Evolutionary conservation across 2,797 vertebrate genomes (phyloP).

Genomic region (Typhlichthys subterraneus): DNA sequence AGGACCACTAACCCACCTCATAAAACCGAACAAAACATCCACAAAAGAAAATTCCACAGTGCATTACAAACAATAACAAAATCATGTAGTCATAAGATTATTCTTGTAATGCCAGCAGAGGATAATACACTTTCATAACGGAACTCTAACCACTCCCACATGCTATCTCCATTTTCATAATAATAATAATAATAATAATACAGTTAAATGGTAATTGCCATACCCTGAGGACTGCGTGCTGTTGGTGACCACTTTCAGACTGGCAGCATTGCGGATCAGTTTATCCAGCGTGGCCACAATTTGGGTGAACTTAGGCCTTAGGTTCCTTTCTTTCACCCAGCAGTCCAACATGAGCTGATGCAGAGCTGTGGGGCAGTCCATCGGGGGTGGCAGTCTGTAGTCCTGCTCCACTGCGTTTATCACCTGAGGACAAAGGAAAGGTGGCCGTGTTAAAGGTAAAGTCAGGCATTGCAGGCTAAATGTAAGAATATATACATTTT

Average conservation of each 20-base stretch:
- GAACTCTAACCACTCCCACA: neutral
- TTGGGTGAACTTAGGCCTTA: slow-evolving; percentile 96
- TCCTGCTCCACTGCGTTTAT: slow-evolving; percentile 99
- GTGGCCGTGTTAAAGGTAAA: no score
- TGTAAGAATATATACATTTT: no score
- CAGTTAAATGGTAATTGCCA: slow-evolving; percentile 27
- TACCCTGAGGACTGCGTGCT: slow-evolving; percentile 93
- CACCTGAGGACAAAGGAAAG: slow-evolving; percentile 75
- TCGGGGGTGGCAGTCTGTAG: slow-evolving; percentile 95
- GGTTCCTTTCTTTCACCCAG: slow-evolving; percentile 97
- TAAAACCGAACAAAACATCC: slow-evolving; percentile 13
- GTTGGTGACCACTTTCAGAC: slow-evolving; percentile 95
- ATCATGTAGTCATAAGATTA: neutral
- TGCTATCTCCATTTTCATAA: neutral
- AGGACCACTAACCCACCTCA: slow-evolving; percentile 18
- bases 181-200: neutral
- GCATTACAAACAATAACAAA: slow-evolving; percentile 4
- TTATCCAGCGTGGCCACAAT: slow-evolving; percentile 98
- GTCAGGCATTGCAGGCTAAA: no score
- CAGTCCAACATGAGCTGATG: slow-evolving; percentile 99
- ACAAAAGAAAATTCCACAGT: neutral
- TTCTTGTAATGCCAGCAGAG: slow-evolving; percentile 13
- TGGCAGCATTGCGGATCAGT: slow-evolving; percentile 97
- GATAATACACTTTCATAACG: neutral
- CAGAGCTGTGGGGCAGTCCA: slow-evolving; percentile 97